These are phyloP conservation scores for Huso huso DNA, from an alignment of 2,797 vertebrate genomes.

Conservation along the genomic window DNA sequence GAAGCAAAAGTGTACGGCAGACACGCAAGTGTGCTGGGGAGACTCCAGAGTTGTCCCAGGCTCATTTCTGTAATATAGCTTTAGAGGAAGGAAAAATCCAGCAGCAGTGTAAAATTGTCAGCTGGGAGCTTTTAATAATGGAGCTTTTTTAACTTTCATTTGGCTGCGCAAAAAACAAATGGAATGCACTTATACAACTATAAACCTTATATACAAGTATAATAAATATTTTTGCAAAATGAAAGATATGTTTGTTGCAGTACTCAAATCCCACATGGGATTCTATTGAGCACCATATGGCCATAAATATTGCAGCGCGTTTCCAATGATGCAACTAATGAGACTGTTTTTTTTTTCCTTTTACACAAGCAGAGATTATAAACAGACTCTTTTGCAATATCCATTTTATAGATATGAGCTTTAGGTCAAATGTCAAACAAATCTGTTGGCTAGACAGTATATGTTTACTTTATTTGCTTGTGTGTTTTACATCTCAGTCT, in stretches of 20 bases:
- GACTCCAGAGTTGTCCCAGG: slow-evolving; percentile 37
- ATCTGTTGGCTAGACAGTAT: no score
- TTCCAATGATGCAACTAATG: no score
- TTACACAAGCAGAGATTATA: no score
- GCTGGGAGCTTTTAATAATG: slow-evolving; percentile 31
- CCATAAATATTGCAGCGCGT: no score
- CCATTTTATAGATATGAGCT: no score
- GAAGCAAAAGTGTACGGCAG: slow-evolving; percentile 31
- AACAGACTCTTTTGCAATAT: no score
- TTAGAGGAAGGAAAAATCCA: slow-evolving; percentile 32
- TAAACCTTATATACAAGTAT: slow-evolving; percentile 23
- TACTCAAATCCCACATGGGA: no score
- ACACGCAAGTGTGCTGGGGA: slow-evolving; percentile 51
- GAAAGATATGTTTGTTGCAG: slow-evolving; percentile 9
- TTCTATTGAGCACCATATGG: no score
- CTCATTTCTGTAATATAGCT: slow-evolving; percentile 37
- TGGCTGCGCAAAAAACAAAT: slow-evolving; percentile 29
- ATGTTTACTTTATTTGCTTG: no score
- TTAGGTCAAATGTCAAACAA: no score
- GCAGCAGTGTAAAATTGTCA: slow-evolving; percentile 25
- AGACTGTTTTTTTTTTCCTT: no score
- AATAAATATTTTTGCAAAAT: slow-evolving; percentile 28
- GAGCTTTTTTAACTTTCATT: slow-evolving; percentile 18
- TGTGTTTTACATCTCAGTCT: no score
- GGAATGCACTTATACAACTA: slow-evolving; percentile 35